Evolutionary conservation across 2,888 invertebrate species (phyloP).

Genomic region (Lacanobia oleracea): DNA sequence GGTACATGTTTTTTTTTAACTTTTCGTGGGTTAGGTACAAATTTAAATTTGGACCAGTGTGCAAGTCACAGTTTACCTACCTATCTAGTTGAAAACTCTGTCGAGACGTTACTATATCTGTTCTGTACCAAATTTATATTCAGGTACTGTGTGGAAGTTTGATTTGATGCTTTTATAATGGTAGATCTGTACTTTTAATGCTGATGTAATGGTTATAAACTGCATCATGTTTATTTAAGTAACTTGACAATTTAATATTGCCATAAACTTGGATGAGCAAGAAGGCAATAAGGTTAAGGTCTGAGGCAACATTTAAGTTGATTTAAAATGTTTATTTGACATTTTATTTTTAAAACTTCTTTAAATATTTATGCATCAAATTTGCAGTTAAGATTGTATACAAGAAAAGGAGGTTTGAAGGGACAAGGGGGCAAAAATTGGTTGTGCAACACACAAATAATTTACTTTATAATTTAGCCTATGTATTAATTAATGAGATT

Average conservation of each 20-base stretch:
- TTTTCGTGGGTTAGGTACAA: slow-evolving; percentile 73
- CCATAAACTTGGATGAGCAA: slow-evolving; percentile 35
- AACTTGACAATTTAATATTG: slow-evolving; percentile 37
- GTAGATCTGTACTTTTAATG: not conserved
- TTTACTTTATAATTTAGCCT: not conserved
- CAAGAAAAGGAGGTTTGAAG: not conserved
- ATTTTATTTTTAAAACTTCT: not conserved
- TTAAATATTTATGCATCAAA: slow-evolving; percentile 5
- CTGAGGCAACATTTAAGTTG: slow-evolving; percentile 25
- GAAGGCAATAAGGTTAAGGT: slow-evolving; percentile 23
- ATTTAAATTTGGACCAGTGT: slow-evolving; percentile 78
- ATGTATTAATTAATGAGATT: not conserved
- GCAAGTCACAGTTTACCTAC: too few relatives aligned
- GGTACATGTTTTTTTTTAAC: slow-evolving; percentile 72
- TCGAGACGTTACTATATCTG: too few relatives aligned
- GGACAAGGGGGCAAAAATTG: not conserved
- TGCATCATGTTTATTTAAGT: slow-evolving; percentile 16
- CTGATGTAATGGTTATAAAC: slow-evolving; percentile 20
- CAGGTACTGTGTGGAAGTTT: not conserved
- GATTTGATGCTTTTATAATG: not conserved
- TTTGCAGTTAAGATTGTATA: not conserved
- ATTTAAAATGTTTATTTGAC: slow-evolving; percentile 15
- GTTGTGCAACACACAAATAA: not conserved
- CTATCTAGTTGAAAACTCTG: slow-evolving; percentile 74
- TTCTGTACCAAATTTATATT: slow-evolving; percentile 69